Evolutionary conservation across 2,113 vertebrate species (phyloP).

Genomic region (Eurypyga helias): DNA sequence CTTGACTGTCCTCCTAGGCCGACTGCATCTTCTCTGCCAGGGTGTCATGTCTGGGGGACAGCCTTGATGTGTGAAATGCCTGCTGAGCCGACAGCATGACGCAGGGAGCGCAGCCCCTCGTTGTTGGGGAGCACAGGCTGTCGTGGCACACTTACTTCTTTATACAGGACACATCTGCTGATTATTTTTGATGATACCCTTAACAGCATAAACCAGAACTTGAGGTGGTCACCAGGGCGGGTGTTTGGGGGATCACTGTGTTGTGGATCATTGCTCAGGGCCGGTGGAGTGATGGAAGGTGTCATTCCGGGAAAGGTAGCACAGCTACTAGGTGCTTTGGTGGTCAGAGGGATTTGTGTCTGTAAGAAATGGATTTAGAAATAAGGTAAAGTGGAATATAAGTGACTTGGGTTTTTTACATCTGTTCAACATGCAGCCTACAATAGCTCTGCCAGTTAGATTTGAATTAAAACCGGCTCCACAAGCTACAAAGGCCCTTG

Average conservation of each 20-base stretch:
- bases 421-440: slow-evolving; percentile 30
- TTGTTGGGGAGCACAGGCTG: background rate
- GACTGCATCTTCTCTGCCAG: background rate
- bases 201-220: background rate
- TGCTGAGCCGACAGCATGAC: fast-evolving
- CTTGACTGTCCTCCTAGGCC: background rate
- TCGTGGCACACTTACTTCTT: background rate
- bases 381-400: background rate
- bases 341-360: background rate
- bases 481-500: slow-evolving; percentile 6
- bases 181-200: background rate
- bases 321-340: background rate
- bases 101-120: fast-evolving
- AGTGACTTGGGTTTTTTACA: background rate
- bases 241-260: background rate
- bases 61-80: background rate
- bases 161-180: background rate
- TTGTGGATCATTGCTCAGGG: background rate
- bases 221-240: background rate
- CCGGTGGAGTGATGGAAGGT: background rate
- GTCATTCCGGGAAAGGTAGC: background rate
- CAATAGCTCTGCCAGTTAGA: background rate
- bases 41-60: background rate
- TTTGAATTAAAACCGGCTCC: slow-evolving; percentile 48
- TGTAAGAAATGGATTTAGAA: slow-evolving; percentile 4